A percentile compares a stretch with the other conserved stretches of the same genome.
These are phyloP conservation scores for Sebastes miniatus DNA, from an alignment of 2,797 vertebrate genomes.

Conservation along the genomic window DNA sequence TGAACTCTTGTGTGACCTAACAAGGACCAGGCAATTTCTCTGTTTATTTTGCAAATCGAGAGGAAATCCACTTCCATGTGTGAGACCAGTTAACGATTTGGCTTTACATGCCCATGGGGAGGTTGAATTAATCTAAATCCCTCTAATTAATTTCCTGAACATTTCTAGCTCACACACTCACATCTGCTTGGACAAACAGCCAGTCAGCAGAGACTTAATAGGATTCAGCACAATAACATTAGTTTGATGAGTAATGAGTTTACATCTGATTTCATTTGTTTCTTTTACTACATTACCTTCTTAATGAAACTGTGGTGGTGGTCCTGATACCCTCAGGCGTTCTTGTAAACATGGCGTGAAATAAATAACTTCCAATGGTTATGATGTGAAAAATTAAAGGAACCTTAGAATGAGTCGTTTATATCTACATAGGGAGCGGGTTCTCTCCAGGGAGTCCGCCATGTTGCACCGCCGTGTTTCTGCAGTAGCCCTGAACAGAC, in stretches of 20 bases:
- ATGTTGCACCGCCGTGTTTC: too few relatives aligned
- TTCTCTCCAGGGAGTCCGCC: too few relatives aligned
- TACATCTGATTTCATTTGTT: neutral
- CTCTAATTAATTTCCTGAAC: conserved; percentile 31
- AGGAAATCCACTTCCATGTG: conserved; percentile 37
- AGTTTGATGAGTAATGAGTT: neutral
- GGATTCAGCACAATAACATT: neutral
- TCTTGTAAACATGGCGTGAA: neutral
- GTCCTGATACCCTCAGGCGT: neutral
- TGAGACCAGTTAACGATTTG: conserved; percentile 33
- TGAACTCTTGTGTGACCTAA: conserved; percentile 9
- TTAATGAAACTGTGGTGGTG: neutral
- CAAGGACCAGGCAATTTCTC: conserved; percentile 6
- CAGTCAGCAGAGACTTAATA: neutral
- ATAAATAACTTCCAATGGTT: neutral
- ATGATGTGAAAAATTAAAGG: neutral
- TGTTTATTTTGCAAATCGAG: conserved; percentile 38
- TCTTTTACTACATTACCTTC: neutral
- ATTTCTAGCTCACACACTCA: neutral
- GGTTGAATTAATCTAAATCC: conserved; percentile 18
- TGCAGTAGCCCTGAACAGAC: too few relatives aligned
- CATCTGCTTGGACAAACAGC: conserved; percentile 2
- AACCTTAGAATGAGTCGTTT: too few relatives aligned
- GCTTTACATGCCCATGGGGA: conserved; percentile 1
- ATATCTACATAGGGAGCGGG: too few relatives aligned